These are phyloP conservation scores for Periphyllus acericola DNA, from an alignment of 2,888 invertebrate species.

Conservation along the genomic window DNA sequence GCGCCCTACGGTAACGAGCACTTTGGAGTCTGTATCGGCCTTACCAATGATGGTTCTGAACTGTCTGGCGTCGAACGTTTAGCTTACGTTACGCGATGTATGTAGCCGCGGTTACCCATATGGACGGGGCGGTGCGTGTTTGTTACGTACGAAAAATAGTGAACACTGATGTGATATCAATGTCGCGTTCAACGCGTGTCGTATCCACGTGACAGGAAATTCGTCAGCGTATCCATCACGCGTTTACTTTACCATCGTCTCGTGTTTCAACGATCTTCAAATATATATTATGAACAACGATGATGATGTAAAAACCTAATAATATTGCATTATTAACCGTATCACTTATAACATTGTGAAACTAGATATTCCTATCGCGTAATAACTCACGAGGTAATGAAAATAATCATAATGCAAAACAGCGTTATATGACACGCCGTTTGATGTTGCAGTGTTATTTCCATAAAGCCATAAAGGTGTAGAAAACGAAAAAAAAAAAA, in stretches of 20 bases:
- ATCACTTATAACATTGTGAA: conserved; percentile 7
- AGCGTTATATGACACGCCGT: background rate
- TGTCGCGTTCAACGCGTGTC: too few species aligned
- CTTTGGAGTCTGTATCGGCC: too few species aligned
- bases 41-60: too few species aligned
- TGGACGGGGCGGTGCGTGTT: too few species aligned
- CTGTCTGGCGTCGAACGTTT: too few species aligned
- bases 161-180: too few species aligned
- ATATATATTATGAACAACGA: background rate
- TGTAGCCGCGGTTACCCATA: too few species aligned
- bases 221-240: background rate
- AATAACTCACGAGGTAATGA: background rate
- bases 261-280: background rate
- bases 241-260: background rate
- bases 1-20: too few species aligned
- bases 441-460: background rate
- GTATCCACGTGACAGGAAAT: background rate
- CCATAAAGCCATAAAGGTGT: too few species aligned
- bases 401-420: background rate
- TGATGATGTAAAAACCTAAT: background rate
- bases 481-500: too few species aligned
- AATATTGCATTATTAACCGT: background rate
- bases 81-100: too few species aligned
- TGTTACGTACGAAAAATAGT: too few species aligned
- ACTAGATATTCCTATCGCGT: conserved; percentile 15